Evolutionary conservation across 2,888 invertebrate species (phyloP), one percentile per base, ranked within the genome.

Genomic region (Lobophora halterata): DNA sequence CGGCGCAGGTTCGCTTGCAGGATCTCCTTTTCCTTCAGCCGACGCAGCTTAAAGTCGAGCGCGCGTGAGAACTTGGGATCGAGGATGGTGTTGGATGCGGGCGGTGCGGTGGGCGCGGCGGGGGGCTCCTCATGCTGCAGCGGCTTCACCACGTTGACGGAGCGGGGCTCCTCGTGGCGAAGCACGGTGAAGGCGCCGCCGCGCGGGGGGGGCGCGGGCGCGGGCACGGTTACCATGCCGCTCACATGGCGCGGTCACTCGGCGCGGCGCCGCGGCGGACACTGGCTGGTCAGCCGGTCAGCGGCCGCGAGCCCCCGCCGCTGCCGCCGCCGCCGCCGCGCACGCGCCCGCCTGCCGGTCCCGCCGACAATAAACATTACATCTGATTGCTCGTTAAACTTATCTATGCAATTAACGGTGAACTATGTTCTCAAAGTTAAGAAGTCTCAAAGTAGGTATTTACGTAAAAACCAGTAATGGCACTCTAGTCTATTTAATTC

Each of bases 31-130:
- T 91, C 91, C 70, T 93, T 92, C 30, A 94, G 86, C 39, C 91
- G 90, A 17, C 90, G 88, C 40, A 95, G 77, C 69, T 93, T 93
- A 21, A 91, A 90, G 68, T 93, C 93, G 42, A 95, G 85, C 34
- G 92, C 91, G 57, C 91, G 91, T 44, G 91, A 91, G 71, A 94
- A 93, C 55, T 90, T 89, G 9, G 83, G 79, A 46, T 86, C 83
- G 41, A 83, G 65, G 27, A 79, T 72, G 13, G 78, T 68, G 45
- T 41, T 26, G 26, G 46, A 47, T 1, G 43, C 52, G 42, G 44
- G 48, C 59, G 50, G 61, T 24, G 33, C 19, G 2, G 19, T 30
- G 28, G 43, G 25, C 20, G 45, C 24, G 26, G 39, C 40, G 21
- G 52, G 25, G 8, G 38, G 44, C 31, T 55, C 60, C 45, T 58